Percentiles rank a stretch among this genome's conserved stretches.
Conservation (phyloP, 53 echinoderm and acorn worm genomes). For the Zoroaster sp. region DNA sequence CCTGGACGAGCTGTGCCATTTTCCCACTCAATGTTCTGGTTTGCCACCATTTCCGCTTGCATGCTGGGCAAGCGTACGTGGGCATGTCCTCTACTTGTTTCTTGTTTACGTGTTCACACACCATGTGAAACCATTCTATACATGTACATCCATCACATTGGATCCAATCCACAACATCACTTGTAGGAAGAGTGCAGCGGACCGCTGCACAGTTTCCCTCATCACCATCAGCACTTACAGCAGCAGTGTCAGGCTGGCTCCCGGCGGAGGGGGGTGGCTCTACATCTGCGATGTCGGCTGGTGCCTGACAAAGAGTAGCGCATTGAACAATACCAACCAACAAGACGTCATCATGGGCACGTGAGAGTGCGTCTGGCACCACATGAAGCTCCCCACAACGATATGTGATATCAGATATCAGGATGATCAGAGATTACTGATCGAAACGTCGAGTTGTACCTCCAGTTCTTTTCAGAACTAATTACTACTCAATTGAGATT, state of each 20-base stretch:
- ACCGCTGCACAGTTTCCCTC: no score
- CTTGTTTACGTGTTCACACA: background rate
- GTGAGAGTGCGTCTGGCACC: constrained; percentile 19
- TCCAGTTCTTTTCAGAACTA: no score
- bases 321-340: no score
- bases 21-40: background rate
- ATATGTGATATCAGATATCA: constrained; percentile 42
- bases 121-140: constrained; percentile 5
- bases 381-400: constrained; percentile 15
- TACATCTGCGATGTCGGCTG: no score
- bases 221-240: no score
- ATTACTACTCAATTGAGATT: no score
- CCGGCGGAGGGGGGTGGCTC: no score
- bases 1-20: background rate
- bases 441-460: no score
- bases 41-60: background rate
- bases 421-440: no score
- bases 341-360: background rate
- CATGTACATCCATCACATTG: constrained; percentile 49
- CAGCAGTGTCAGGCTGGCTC: background rate
- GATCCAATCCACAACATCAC: constrained; percentile 14
- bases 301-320: no score
- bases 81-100: background rate
- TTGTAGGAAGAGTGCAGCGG: background rate
- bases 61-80: background rate